These are phyloP conservation scores for Tetheella fluctuosa DNA, from an alignment of 2,888 invertebrate genomes.

Conservation along the genomic window DNA sequence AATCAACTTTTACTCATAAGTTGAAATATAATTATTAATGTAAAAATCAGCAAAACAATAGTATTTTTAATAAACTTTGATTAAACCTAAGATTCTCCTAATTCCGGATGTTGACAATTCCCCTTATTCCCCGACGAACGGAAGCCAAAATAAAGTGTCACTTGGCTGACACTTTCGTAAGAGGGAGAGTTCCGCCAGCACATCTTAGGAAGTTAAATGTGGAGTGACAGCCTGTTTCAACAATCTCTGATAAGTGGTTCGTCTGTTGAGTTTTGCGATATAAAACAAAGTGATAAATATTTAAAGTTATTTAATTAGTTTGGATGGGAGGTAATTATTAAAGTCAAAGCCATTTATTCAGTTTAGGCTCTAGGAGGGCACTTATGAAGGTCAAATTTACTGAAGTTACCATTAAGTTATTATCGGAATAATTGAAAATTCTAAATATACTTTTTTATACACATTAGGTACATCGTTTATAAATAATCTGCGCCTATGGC, in stretches of 20 bases:
- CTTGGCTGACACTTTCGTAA: slow-evolving; percentile 4
- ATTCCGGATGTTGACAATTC: not conserved
- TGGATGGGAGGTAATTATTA: not conserved
- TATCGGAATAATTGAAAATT: too few relatives aligned
- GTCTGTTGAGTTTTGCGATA: not conserved
- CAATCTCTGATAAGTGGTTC: not conserved
- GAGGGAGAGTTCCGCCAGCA: not conserved
- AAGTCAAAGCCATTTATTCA: too few relatives aligned
- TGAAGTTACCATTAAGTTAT: too few relatives aligned
- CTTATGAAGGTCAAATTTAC: too few relatives aligned
- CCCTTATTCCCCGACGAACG: not conserved
- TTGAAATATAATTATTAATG: too few relatives aligned
- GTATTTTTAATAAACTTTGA: too few relatives aligned
- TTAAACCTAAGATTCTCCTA: not conserved
- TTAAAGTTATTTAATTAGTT: not conserved
- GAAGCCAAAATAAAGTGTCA: slow-evolving; percentile 3
- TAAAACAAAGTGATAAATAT: not conserved
- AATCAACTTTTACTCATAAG: too few relatives aligned
- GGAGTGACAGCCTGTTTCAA: slow-evolving; percentile 7
- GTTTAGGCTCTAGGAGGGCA: too few relatives aligned
- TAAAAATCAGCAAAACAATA: too few relatives aligned
- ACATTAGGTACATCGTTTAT: too few relatives aligned
- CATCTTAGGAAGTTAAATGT: not conserved
- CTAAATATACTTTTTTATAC: too few relatives aligned
- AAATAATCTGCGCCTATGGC: too few relatives aligned